Evolutionary conservation across 2,113 vertebrate species (phyloP).

Genomic region (Thamnaconus septentrionalis): DNA sequence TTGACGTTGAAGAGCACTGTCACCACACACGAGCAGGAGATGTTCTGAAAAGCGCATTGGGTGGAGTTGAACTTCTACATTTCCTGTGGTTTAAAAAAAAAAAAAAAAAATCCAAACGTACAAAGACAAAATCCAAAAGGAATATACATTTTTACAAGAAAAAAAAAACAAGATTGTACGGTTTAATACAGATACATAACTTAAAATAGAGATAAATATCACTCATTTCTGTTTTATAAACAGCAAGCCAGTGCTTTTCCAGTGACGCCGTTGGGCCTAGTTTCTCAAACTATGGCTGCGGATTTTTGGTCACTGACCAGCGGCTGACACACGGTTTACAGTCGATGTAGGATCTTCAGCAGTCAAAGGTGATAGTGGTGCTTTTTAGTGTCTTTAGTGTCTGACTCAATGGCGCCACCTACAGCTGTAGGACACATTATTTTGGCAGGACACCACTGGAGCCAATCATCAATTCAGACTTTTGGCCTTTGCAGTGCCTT

Average conservation of each 20-base stretch:
- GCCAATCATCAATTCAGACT: background rate
- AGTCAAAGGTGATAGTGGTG: slow-evolving; percentile 4
- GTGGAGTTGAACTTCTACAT: background rate
- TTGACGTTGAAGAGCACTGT: background rate
- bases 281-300: slow-evolving; percentile 53
- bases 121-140: slow-evolving; percentile 9
- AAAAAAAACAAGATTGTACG: slow-evolving; percentile 31
- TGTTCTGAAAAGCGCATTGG: background rate
- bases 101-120: slow-evolving; percentile 16
- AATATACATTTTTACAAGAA: slow-evolving; percentile 18
- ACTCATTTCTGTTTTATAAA: slow-evolving; percentile 36
- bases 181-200: slow-evolving; percentile 58
- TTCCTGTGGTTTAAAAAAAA: background rate
- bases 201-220: slow-evolving; percentile 66
- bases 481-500: background rate
- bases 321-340: slow-evolving; percentile 1
- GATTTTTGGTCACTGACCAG: slow-evolving; percentile 12
- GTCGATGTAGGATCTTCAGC: slow-evolving; percentile 8
- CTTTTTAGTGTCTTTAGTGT: slow-evolving; percentile 1
- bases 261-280: slow-evolving; percentile 21
- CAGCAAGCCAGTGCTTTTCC: slow-evolving; percentile 40
- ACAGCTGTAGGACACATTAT: background rate
- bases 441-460: slow-evolving; percentile 10
- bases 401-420: background rate
- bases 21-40: background rate